Base-by-base conservation (phyloP, 2,888 invertebrate species). In the Trichogramma evanescens region DNA sequence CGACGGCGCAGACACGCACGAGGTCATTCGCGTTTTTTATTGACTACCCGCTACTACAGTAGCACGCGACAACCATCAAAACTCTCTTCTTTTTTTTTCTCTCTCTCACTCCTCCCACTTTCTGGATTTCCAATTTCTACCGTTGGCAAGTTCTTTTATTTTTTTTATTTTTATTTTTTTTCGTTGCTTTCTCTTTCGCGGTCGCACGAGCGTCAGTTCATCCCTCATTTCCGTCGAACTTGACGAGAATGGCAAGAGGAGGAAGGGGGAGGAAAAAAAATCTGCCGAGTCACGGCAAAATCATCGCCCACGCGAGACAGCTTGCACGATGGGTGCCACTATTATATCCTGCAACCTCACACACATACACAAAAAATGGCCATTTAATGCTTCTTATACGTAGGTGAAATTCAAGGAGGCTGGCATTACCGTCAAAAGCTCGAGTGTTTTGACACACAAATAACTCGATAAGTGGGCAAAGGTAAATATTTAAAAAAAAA, bases 231-330 rank as follows among this genome's bases (percentile, higher is more conserved):
- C 48, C 55, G 49, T 60, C 49, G 56, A 60, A 61, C 50, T 61
- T 54, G 57, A 61, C 57, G 56, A 56, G 50, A 52, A 45, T 45
- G 2, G 54, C 6, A 6, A 6, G 10, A 6, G 4, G 43, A 5
- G 49, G 38, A 45, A 26, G 2, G 5, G 9, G 38, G 39, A 38
- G 42, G 8, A 50, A 60, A 65, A 63, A 65, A 65, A 66, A 67
- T 64, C 54, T 58, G 59, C 56, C 54, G 50, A 43, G 62, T 57
- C 59, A 62, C 59, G 57, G 55, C 42, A 59, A 61, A 62, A 49
- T 59, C 54, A 59, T 55, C 39, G 59, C 26, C 26, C 26, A 43
- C 43, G 63, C 56, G 56, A 55, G 50, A 55, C 43, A 44, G 55
- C 6, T 7, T 41, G 55, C 50, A 42, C 42, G 63, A 54, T 26